Base-by-base conservation (phyloP, 2,113 vertebrate genomes). In the Phrynocephalus versicolor region DNA sequence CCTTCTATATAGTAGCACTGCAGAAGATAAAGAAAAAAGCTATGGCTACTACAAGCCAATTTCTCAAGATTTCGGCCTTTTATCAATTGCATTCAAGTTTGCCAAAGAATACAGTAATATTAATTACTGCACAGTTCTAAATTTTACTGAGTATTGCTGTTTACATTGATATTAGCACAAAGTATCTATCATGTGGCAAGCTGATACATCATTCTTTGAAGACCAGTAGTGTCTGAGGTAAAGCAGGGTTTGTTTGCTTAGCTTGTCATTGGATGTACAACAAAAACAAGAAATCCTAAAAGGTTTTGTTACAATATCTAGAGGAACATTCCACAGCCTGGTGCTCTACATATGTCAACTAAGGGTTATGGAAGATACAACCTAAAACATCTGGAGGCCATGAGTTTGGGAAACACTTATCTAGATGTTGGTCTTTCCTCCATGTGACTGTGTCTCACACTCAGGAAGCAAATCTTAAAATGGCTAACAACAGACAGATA, bases 171-270 rank as follows among this genome's bases (percentile, higher is more conserved):
- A 67, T 16, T 71, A 8, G 10, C 30, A 6, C 60, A 83, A 41
- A 2, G 25, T 87, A 2, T 79, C 67, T 58, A 35, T 74, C 6
- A 25, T 1, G 67, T 41, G 71, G 65, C 6, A 72, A 37, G 0
- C 72, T 23, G 51, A 41, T 74, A 13, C 14, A 81, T 1, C 84
- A 13, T 84, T 81, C 12, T 75, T 73, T 33, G 83, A 76, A 91
- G 37, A 45, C 72, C 69, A 65, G 18, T 65, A 60, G 25, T 51
- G 16, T 75, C 19, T 62, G n/a, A 14, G 45, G 19, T 81, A 55
- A 58, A 51, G 13, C 51, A 72, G 30, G 35, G 21, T 1, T 19
- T 10, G 2, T 35, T 81, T 45, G 16, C 15, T 9, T 81, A 18
- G 37, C 45, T 51, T 51, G 45, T 10, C 45, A 51, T 51, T 51